phyloP scores from a whole-genome alignment of 2,888 invertebrate genomes.

The Pollenia labialis region DNA sequence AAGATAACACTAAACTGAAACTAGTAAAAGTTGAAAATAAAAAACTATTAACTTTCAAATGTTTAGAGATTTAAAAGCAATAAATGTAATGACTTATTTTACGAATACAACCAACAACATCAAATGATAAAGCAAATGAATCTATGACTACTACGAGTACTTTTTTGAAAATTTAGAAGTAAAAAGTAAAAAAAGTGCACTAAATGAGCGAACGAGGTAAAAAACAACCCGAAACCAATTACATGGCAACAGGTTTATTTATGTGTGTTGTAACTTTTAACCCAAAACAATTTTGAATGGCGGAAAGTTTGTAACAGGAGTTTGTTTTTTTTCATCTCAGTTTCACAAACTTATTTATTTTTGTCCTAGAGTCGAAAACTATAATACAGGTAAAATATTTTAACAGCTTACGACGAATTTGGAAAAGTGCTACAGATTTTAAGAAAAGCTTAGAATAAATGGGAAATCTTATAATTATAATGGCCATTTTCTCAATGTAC shows the following conservation, averaged over 20 bases:
- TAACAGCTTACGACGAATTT: not conserved
- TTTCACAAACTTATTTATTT: slow-evolving; percentile 12
- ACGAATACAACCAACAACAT: slow-evolving; percentile 25
- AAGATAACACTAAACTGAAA: slow-evolving; percentile 7
- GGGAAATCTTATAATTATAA: no score
- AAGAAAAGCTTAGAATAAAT: no score
- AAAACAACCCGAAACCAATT: slow-evolving; percentile 51
- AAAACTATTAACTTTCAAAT: slow-evolving; percentile 56
- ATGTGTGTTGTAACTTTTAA: slow-evolving; percentile 65
- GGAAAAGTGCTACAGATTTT: not conserved
- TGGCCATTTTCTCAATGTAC: no score
- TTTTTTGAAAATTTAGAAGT: slow-evolving; percentile 28
- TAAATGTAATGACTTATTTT: slow-evolving; percentile 65
- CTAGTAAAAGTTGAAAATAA: slow-evolving; percentile 29
- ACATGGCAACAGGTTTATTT: slow-evolving; percentile 68
- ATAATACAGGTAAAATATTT: slow-evolving; percentile 8
- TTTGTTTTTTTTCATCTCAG: slow-evolving; percentile 1
- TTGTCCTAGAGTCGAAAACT: slow-evolving; percentile 7
- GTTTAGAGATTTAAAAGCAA: slow-evolving; percentile 37
- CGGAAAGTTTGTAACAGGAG: slow-evolving; percentile 60
- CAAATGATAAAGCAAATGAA: slow-evolving; percentile 14
- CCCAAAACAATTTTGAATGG: slow-evolving; percentile 62
- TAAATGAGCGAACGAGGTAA: not conserved
- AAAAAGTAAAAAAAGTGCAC: slow-evolving; percentile 1
- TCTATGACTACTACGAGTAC: not conserved